phyloP scores from a whole-genome alignment of 2,888 invertebrate genomes.

The Agrilus biguttatus region DNA sequence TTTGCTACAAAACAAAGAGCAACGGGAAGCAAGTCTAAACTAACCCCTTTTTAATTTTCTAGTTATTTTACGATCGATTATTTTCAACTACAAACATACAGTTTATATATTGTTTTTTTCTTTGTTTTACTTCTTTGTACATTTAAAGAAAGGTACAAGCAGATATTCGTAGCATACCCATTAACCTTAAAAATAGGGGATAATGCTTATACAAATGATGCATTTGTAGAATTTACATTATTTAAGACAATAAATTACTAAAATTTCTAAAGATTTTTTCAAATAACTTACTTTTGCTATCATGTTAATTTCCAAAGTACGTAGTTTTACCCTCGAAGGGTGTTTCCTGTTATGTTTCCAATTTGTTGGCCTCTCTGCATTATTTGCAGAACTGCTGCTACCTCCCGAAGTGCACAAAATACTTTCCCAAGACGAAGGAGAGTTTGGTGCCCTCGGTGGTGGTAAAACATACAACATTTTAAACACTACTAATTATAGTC shows the following conservation, averaged over 20 bases:
- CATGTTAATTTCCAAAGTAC: slow-evolving; percentile 9
- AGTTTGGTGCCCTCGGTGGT: slow-evolving; percentile 33
- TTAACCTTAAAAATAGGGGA: no score
- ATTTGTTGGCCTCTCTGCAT: slow-evolving; percentile 6
- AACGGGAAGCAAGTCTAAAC: no score
- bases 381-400: slow-evolving; percentile 10
- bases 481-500: slow-evolving; percentile 5
- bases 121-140: no score
- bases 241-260: background rate
- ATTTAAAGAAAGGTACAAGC: no score
- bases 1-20: no score
- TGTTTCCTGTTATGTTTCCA: slow-evolving; percentile 7
- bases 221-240: no score
- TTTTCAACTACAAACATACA: no score
- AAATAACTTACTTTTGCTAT: slow-evolving; percentile 11
- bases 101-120: no score
- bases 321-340: slow-evolving; percentile 13
- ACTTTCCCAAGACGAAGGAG: slow-evolving; percentile 35
- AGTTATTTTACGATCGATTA: no score
- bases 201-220: no score
- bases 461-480: slow-evolving; percentile 36
- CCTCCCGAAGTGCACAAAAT: slow-evolving; percentile 25
- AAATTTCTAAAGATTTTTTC: background rate
- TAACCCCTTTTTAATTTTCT: no score
- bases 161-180: no score